Conservation (phyloP, 2,797 vertebrate genomes). For the Echeneis naucrates region DNA sequence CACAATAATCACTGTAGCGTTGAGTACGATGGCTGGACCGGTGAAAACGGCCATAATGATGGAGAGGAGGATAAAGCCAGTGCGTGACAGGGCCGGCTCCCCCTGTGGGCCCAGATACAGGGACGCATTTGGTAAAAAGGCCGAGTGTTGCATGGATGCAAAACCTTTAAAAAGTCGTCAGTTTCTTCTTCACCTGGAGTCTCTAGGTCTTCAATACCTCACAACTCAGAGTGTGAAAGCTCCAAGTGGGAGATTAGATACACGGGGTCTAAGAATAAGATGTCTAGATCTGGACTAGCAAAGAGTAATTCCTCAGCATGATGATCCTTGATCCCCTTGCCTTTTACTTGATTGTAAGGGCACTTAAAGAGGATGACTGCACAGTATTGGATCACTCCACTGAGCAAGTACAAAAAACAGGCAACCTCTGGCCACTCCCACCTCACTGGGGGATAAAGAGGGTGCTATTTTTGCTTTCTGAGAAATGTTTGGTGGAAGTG, state of each 20-base stretch:
- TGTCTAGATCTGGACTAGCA: conserved; percentile 75
- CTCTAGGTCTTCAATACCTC: conserved; percentile 33
- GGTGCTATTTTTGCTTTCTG: neutral
- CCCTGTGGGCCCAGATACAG: conserved; percentile 36
- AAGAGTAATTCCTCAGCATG: conserved; percentile 75
- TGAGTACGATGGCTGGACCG: conserved; percentile 77
- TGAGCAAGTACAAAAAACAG: conserved; percentile 19
- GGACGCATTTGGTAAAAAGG: conserved; percentile 56
- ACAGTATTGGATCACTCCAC: conserved; percentile 13
- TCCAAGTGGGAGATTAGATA: conserved; percentile 60
- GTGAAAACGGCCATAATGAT: conserved; percentile 81
- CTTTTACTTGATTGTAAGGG: conserved; percentile 71
- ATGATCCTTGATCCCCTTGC: conserved; percentile 67
- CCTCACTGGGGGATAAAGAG: neutral
- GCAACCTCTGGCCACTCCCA: neutral
- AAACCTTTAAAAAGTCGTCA: neutral
- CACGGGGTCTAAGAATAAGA: conserved; percentile 72
- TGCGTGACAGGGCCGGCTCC: conserved; percentile 70
- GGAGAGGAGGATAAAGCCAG: conserved; percentile 76
- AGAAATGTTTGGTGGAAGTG: conserved; percentile 1
- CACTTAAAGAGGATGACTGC: conserved; percentile 27
- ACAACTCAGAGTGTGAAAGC: conserved; percentile 26
- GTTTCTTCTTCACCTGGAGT: conserved; percentile 25
- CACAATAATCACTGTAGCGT: conserved; percentile 80
- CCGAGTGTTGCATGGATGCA: conserved; percentile 48